These are phyloP conservation scores for Micropoecilia bifurca DNA, from an alignment of 2,797 vertebrate species.

Conservation along the genomic window DNA sequence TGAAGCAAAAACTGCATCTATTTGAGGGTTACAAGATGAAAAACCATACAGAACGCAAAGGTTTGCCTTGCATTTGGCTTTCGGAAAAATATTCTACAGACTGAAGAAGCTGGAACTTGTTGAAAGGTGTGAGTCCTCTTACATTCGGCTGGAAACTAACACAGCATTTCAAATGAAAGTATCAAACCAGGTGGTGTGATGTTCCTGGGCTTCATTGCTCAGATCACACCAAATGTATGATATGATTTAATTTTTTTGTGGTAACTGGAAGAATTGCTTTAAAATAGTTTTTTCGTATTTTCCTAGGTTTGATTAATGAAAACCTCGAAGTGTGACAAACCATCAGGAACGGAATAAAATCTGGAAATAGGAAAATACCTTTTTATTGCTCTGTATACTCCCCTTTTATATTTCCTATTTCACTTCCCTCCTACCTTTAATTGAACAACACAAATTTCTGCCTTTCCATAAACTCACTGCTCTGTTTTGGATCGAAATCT, in stretches of 20 bases:
- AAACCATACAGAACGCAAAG: background rate
- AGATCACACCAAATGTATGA: background rate
- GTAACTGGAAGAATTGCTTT: background rate
- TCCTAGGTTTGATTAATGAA: background rate
- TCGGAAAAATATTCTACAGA: background rate
- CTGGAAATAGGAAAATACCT: background rate
- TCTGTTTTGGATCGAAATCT: slow-evolving; percentile 54
- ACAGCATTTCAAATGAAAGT: background rate
- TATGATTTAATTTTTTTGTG: background rate
- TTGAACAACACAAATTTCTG: slow-evolving; percentile 49
- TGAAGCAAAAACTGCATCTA: background rate
- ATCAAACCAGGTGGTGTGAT: background rate
- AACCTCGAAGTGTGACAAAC: background rate
- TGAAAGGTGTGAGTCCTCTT: no score
- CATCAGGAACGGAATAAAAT: background rate
- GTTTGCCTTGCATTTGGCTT: no score
- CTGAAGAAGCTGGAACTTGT: background rate
- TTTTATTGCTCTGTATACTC: background rate
- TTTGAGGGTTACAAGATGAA: background rate
- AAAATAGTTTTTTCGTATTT: background rate
- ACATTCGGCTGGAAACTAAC: background rate
- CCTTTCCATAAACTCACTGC: slow-evolving; percentile 41
- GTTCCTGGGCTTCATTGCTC: background rate
- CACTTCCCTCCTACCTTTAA: slow-evolving; percentile 31
- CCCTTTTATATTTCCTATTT: slow-evolving; percentile 1